Evolutionary conservation across 2,888 invertebrate genomes (phyloP).

Genomic region (Lamproptera curius): DNA sequence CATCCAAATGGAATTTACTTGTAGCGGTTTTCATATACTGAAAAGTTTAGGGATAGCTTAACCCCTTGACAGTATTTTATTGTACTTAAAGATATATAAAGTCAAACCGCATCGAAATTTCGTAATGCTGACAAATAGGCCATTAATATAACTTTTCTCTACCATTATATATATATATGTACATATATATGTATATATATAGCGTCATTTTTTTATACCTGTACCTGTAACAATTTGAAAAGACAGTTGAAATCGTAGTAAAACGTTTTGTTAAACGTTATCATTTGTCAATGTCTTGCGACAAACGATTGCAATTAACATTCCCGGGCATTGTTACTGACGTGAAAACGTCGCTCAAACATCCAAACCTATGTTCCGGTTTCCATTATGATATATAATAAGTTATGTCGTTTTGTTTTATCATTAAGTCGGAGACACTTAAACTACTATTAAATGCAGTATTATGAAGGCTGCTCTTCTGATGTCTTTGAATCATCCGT

Average conservation of each 20-base stretch:
- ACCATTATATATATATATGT: too few relatives aligned
- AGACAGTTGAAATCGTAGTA: constrained; percentile 2
- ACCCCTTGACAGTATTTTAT: constrained; percentile 48
- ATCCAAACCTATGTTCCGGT: not conserved
- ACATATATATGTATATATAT: not conserved
- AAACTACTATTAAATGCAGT: too few relatives aligned
- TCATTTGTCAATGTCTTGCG: constrained; percentile 72
- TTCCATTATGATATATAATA: too few relatives aligned
- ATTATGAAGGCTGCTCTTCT: too few relatives aligned
- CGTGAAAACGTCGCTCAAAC: constrained; percentile 29
- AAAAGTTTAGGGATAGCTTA: constrained; percentile 45
- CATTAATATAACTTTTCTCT: not conserved
- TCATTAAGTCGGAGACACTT: too few relatives aligned
- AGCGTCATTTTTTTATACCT: not conserved
- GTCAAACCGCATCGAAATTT: constrained; percentile 8
- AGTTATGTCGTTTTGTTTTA: too few relatives aligned
- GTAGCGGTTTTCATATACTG: constrained; percentile 47
- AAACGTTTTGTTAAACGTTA: constrained; percentile 43
- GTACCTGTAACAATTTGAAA: too few relatives aligned
- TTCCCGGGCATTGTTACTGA: constrained; percentile 61
- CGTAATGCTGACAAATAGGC: not conserved
- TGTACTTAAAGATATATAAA: constrained; percentile 28
- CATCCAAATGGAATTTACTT: constrained; percentile 63
- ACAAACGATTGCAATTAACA: constrained; percentile 75
- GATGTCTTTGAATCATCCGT: too few relatives aligned